A percentile compares a stretch with the other conserved stretches of the same genome.
phyloP scores from a whole-genome alignment of 2,797 vertebrate species.

The Gymnothorax reevesii region DNA sequence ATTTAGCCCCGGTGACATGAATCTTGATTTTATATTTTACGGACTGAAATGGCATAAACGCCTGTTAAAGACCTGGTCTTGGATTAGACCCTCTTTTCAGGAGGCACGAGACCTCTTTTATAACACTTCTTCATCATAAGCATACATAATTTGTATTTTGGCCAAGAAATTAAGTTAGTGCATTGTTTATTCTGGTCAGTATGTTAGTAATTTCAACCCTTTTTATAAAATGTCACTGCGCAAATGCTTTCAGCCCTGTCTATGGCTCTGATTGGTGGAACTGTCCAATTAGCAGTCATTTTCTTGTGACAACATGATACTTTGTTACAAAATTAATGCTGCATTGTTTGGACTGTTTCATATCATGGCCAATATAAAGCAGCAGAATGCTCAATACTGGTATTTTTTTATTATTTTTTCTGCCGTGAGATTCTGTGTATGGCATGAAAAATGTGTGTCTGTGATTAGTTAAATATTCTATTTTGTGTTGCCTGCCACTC shows the following conservation, averaged over 20 bases:
- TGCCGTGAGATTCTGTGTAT: not conserved
- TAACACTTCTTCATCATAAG: too few relatives aligned
- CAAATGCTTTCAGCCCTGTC: not conserved
- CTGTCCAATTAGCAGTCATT: not conserved
- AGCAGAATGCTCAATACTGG: not conserved
- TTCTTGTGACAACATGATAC: not conserved
- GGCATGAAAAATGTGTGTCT: not conserved
- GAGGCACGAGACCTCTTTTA: too few relatives aligned
- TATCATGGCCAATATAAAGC: not conserved
- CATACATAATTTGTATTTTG: too few relatives aligned
- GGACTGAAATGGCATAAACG: too few relatives aligned
- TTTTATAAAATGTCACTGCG: too few relatives aligned
- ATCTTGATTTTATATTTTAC: too few relatives aligned
- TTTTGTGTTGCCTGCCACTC: conserved; percentile 1
- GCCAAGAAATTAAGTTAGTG: too few relatives aligned
- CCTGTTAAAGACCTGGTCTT: too few relatives aligned
- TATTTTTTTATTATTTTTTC: not conserved
- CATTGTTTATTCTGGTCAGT: too few relatives aligned
- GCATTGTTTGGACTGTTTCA: not conserved
- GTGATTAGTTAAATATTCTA: not conserved
- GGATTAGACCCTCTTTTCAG: too few relatives aligned
- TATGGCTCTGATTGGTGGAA: not conserved
- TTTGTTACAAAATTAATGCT: not conserved
- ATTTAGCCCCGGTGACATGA: too few relatives aligned
- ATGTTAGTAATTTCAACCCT: too few relatives aligned